Conservation (phyloP, 2,888 invertebrate genomes). For the Drosophila multiciliata region DNA sequence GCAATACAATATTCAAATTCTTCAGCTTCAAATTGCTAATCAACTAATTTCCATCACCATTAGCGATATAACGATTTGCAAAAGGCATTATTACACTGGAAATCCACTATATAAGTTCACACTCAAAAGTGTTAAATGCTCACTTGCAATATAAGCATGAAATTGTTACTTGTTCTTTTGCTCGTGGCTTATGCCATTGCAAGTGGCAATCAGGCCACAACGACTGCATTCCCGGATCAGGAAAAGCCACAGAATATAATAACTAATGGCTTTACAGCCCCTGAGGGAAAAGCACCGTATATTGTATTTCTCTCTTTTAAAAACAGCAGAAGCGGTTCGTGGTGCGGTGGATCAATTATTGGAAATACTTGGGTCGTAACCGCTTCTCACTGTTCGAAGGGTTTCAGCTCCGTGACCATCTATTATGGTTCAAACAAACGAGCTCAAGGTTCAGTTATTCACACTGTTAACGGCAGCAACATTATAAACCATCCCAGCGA, state of each 20-base stretch:
- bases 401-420: slow-evolving; percentile 42
- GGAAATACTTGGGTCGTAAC: slow-evolving; percentile 47
- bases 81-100: not conserved
- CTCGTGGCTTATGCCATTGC: slow-evolving; percentile 9
- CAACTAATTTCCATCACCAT: not conserved
- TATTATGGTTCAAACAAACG: slow-evolving; percentile 69
- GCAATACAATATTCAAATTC: not conserved
- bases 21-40: not conserved
- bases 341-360: slow-evolving; percentile 47
- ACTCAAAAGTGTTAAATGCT: not conserved
- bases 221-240: not conserved
- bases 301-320: slow-evolving; percentile 45
- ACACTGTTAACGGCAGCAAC: slow-evolving; percentile 46
- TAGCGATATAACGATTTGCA: not conserved
- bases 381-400: slow-evolving; percentile 39
- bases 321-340: slow-evolving; percentile 1
- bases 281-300: slow-evolving; percentile 60
- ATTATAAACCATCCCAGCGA: slow-evolving; percentile 40
- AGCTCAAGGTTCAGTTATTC: slow-evolving; percentile 38
- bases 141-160: not conserved
- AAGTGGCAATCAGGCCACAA: not conserved
- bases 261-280: slow-evolving; percentile 60
- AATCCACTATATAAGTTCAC: slow-evolving; percentile 1
- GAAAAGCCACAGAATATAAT: slow-evolving; percentile 36
- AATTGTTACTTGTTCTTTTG: slow-evolving; percentile 10